These are phyloP conservation scores for Cebuella pygmaea DNA, from an alignment of 2,797 vertebrate species.

Conservation along the genomic window DNA sequence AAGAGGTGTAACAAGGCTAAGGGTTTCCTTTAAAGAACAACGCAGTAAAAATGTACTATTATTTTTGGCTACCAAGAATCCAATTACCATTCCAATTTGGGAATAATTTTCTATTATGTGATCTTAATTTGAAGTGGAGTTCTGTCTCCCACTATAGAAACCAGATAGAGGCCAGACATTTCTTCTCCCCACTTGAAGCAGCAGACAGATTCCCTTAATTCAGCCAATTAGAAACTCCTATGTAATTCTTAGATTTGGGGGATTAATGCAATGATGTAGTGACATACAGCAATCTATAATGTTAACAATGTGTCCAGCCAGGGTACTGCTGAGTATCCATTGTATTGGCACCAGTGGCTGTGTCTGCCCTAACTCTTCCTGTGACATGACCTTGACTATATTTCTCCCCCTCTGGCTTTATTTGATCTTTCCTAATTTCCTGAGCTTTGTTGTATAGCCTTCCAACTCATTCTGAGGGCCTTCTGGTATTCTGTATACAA, in stretches of 20 bases:
- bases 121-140: neutral
- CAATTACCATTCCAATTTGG: neutral
- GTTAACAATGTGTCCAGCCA: neutral
- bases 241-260: neutral
- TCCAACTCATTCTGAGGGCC: neutral
- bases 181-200: neutral
- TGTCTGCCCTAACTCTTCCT: neutral
- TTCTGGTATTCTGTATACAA: neutral
- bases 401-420: neutral
- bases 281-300: neutral
- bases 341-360: neutral
- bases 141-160: constrained; percentile 10
- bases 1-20: neutral
- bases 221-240: neutral
- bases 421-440: neutral
- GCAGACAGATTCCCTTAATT: neutral
- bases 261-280: neutral
- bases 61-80: neutral
- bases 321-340: neutral
- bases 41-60: neutral
- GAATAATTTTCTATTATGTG: neutral
- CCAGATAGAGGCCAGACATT: neutral
- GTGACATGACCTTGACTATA: neutral
- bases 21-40: neutral
- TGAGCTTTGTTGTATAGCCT: neutral